These are phyloP conservation scores for Neodon shergylaensis DNA, from an alignment of 2,113 vertebrate genomes.

Conservation along the genomic window DNA sequence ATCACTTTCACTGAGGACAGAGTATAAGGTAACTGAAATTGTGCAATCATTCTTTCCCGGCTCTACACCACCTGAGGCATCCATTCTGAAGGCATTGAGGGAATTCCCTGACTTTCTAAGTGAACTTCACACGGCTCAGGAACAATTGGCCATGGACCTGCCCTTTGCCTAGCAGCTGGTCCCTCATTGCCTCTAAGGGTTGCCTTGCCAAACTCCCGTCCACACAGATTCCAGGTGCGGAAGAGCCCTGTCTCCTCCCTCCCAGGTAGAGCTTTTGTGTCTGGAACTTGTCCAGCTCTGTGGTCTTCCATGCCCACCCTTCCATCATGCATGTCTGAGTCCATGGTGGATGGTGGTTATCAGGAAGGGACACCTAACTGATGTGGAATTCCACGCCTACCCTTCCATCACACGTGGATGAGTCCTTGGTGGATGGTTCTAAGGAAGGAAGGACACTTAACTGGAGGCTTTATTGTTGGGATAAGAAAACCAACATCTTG, in stretches of 20 bases:
- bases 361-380: background rate
- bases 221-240: background rate
- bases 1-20: background rate
- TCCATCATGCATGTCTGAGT: background rate
- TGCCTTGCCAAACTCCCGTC: background rate
- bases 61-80: background rate
- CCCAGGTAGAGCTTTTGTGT: background rate
- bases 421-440: background rate
- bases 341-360: background rate
- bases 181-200: background rate
- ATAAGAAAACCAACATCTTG: background rate
- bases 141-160: background rate
- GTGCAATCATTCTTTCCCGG: background rate
- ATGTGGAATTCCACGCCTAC: background rate
- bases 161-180: background rate
- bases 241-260: background rate
- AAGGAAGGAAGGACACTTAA: background rate
- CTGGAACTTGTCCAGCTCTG: accelerated
- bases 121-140: background rate
- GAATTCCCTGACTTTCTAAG: background rate
- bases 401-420: background rate
- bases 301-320: background rate
- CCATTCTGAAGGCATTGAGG: background rate
- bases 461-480: background rate
- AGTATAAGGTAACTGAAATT: background rate